A percentile compares a stretch with the other conserved stretches of the same genome.
These are phyloP conservation scores for Phenganax subtilis DNA, from an alignment of 92 coral and sea anemone species.

Conservation along the genomic window DNA sequence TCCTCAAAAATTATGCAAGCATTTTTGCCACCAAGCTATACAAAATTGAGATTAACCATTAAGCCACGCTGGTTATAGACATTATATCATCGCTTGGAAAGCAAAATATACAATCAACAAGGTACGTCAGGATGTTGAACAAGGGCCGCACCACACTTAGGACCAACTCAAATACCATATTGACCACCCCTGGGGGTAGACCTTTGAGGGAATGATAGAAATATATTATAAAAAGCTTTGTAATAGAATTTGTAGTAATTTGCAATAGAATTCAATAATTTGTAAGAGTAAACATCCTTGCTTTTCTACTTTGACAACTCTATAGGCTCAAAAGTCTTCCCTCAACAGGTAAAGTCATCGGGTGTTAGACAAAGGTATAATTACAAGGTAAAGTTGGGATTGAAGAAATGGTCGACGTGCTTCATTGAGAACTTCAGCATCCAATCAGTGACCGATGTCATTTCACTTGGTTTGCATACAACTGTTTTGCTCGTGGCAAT, in stretches of 20 bases:
- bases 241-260: too few species aligned
- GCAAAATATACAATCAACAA: too few species aligned
- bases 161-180: conserved; percentile 73
- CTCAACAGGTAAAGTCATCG: too few species aligned
- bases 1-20: conserved; percentile 64
- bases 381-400: too few species aligned
- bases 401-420: conserved; percentile 49
- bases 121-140: conserved; percentile 64
- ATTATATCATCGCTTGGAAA: too few species aligned
- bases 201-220: conserved; percentile 39
- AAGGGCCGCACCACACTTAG: conserved; percentile 65
- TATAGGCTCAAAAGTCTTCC: too few species aligned
- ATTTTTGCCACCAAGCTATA: conserved; percentile 85
- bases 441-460: conserved; percentile 85
- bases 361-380: too few species aligned
- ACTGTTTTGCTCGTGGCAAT: conserved; percentile 77
- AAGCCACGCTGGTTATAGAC: too few species aligned
- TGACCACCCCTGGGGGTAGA: conserved; percentile 70
- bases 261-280: too few species aligned
- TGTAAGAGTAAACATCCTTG: too few species aligned
- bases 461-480: conserved; percentile 85
- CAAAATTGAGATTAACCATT: neutral
- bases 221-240: neutral
- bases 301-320: too few species aligned
- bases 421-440: conserved; percentile 62